Percentiles rank a stretch among this genome's conserved stretches.
Conservation (phyloP, 2,113 vertebrate genomes). For the Sphyrna mokarran region DNA sequence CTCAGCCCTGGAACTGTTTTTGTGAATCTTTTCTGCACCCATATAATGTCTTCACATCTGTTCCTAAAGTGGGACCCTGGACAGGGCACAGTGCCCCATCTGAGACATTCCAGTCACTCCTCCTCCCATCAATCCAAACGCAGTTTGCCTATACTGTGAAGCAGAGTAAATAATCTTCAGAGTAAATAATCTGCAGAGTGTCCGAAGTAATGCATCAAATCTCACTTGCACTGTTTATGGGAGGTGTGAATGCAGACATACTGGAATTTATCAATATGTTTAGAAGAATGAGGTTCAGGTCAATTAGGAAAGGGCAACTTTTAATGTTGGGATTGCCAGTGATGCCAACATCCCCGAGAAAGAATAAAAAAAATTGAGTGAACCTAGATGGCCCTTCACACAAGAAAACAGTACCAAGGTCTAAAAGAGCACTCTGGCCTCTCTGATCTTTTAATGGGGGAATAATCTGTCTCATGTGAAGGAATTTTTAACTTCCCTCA, state of each 20-base stretch:
- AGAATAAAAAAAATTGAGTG: neutral
- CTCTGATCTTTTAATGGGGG: neutral
- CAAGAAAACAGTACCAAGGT: neutral
- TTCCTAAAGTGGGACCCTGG: neutral
- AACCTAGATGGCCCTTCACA: neutral
- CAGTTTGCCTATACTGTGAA: neutral
- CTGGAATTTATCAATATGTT: neutral
- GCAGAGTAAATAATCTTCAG: neutral
- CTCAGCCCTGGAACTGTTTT: neutral
- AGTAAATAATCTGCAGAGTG: neutral
- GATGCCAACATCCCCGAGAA: neutral
- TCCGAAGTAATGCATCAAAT: neutral
- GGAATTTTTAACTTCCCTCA: neutral
- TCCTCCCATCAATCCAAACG: neutral
- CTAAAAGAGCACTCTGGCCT: neutral
- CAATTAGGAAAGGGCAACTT: neutral
- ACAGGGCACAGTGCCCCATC: neutral
- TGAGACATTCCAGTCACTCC: neutral
- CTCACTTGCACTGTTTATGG: neutral
- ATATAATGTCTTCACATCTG: neutral
- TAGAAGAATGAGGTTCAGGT: neutral
- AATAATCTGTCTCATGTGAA: neutral
- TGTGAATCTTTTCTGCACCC: neutral
- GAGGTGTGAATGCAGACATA: neutral
- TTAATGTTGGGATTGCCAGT: neutral